phyloP scores from a whole-genome alignment of 2,888 invertebrate genomes.

The Netelia virgata region DNA sequence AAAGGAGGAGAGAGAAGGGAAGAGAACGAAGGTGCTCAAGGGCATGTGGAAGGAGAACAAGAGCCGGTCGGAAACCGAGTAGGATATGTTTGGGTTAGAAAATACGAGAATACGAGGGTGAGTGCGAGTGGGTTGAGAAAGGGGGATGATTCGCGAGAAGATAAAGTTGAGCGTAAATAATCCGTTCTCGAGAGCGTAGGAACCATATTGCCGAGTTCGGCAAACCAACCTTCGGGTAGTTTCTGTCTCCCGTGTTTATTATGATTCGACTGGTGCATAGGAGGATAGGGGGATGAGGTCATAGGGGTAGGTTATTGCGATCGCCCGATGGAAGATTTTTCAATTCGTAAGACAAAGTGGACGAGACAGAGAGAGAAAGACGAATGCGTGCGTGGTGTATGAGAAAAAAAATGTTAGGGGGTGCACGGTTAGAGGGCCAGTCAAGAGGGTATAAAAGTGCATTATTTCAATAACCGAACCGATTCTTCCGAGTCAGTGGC shows the following conservation, averaged over 20 bases:
- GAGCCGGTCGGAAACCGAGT: conserved; percentile 17
- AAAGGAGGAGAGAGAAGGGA: conserved; percentile 47
- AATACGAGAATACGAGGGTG: conserved; percentile 55
- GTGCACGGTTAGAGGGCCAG: conserved; percentile 23
- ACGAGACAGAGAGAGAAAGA: conserved; percentile 13
- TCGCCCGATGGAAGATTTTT: conserved; percentile 33
- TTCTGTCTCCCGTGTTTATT: conserved; percentile 35
- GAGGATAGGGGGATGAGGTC: background rate
- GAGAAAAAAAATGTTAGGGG: conserved; percentile 28
- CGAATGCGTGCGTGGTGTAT: conserved; percentile 4
- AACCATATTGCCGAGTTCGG: conserved; percentile 54
- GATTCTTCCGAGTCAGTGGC: conserved; percentile 82
- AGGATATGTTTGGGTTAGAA: conserved; percentile 32
- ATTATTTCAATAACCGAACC: conserved; percentile 83
- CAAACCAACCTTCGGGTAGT: conserved; percentile 21
- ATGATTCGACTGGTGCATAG: conserved; percentile 24
- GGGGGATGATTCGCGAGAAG: conserved; percentile 58
- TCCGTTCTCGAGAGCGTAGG: conserved; percentile 57
- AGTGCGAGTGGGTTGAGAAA: conserved; percentile 22
- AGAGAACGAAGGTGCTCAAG: conserved; percentile 71
- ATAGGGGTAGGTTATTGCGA: background rate
- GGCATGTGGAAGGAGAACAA: conserved; percentile 37
- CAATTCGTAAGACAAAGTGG: conserved; percentile 6
- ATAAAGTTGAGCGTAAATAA: conserved; percentile 73
- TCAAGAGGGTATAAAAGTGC: conserved; percentile 77